These are phyloP conservation scores for Sigmodon hispidus DNA, from an alignment of 2,113 vertebrate genomes.

Conservation along the genomic window DNA sequence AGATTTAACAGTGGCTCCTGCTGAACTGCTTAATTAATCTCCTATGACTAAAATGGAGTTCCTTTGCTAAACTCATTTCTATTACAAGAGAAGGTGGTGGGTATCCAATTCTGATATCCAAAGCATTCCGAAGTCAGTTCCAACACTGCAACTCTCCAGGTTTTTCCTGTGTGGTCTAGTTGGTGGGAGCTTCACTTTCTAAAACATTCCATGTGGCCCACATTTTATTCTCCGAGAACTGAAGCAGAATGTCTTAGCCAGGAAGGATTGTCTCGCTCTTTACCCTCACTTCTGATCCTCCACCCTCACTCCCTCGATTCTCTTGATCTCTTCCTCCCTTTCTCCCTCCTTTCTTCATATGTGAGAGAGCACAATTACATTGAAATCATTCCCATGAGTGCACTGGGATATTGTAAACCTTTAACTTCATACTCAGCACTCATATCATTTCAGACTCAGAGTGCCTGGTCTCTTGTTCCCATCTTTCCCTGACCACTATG, in stretches of 20 bases:
- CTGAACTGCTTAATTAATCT: slow-evolving; percentile 64
- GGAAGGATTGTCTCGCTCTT: background rate
- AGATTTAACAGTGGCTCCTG: background rate
- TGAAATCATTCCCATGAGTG: background rate
- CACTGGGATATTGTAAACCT: background rate
- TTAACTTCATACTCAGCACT: background rate
- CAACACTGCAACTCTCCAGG: background rate
- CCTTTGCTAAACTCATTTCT: slow-evolving; percentile 55
- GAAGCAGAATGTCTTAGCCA: background rate
- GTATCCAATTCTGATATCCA: background rate
- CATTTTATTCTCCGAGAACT: background rate
- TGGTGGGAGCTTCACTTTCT: background rate
- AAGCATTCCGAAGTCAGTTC: slow-evolving; percentile 5
- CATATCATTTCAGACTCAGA: background rate
- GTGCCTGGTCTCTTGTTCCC: background rate
- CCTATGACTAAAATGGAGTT: slow-evolving; percentile 66
- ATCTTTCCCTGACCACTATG: background rate
- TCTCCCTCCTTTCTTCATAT: background rate
- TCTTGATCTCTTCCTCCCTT: background rate
- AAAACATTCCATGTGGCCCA: background rate
- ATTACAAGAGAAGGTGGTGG: slow-evolving; percentile 12
- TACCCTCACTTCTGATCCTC: background rate
- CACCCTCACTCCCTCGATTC: background rate
- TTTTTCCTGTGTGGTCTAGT: background rate
- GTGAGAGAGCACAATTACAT: background rate